A percentile compares a stretch with the other conserved stretches of the same genome.
These are phyloP conservation scores for Pachypsylla venusta DNA, from an alignment of 1,140 invertebrate species.

Conservation along the genomic window DNA sequence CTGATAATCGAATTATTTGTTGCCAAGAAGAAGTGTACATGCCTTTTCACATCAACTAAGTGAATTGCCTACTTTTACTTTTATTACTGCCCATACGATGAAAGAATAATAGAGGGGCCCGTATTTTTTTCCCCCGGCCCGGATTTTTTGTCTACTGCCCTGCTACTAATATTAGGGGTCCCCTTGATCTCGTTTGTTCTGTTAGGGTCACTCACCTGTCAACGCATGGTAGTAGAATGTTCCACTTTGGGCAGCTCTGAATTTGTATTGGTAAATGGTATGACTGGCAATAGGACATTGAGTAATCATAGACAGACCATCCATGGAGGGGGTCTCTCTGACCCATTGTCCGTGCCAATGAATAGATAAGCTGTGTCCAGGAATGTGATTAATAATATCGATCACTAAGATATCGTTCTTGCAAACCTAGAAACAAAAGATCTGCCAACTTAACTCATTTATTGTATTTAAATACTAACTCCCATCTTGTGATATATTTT, in stretches of 20 bases:
- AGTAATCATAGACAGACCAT: slow-evolving; percentile 66
- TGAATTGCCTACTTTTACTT: no score
- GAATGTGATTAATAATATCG: slow-evolving; percentile 62
- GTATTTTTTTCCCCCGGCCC: no score
- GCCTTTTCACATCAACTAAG: no score
- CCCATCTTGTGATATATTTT: no score
- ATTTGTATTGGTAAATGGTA: slow-evolving; percentile 69
- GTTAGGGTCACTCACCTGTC: slow-evolving; percentile 35
- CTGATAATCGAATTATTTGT: no score
- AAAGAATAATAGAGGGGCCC: no score
- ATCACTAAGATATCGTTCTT: slow-evolving; percentile 71
- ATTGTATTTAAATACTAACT: no score
- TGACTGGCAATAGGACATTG: slow-evolving; percentile 69
- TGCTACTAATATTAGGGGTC: no score
- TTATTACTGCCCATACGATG: no score
- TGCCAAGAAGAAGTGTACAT: no score
- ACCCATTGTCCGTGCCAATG: slow-evolving; percentile 76
- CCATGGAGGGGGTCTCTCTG: slow-evolving; percentile 63
- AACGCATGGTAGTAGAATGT: slow-evolving; percentile 63
- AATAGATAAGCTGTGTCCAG: slow-evolving; percentile 50
- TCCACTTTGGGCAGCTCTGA: slow-evolving; percentile 48
- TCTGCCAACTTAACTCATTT: no score
- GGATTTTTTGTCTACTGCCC: no score
- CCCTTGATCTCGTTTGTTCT: neutral
- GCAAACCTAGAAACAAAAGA: slow-evolving; percentile 53